These are phyloP conservation scores for Carcina quercana DNA, from an alignment of 2,888 invertebrate species.

Conservation along the genomic window DNA sequence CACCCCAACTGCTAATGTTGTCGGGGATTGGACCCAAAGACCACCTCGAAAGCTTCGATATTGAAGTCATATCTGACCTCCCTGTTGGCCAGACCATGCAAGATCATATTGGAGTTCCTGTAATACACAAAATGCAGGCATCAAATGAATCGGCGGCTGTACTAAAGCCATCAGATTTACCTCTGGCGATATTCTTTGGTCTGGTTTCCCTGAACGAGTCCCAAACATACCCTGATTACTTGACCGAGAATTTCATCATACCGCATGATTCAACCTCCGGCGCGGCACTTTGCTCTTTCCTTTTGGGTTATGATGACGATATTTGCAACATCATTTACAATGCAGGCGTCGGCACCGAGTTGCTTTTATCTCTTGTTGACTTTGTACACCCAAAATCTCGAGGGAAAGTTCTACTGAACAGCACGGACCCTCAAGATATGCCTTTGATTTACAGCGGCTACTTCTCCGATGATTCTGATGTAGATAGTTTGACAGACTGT, in stretches of 20 bases:
- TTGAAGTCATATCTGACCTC: background rate
- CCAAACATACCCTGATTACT: conserved; percentile 26
- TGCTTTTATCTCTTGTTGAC: background rate
- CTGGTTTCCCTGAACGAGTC: conserved; percentile 29
- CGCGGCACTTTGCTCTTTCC: background rate
- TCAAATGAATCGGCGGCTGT: background rate
- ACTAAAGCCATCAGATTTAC: conserved; percentile 63
- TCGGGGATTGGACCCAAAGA: conserved; percentile 46
- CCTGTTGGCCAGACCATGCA: background rate
- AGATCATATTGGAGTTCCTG: background rate
- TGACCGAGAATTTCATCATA: conserved; percentile 1
- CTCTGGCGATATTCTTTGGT: conserved; percentile 21
- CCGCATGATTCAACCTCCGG: conserved; percentile 50
- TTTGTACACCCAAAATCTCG: background rate
- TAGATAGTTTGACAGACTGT: background rate
- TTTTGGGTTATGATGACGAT: background rate
- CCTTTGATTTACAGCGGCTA: background rate
- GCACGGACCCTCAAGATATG: background rate
- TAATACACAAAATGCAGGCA: background rate
- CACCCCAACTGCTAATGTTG: conserved; percentile 1
- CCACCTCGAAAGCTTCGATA: conserved; percentile 77
- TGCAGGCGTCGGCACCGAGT: background rate
- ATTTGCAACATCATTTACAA: background rate
- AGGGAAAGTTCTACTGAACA: background rate
- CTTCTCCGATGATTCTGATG: background rate